A percentile compares a stretch with the other conserved stretches of the same genome.
Conservation (phyloP, 2,888 invertebrate species). For the Rotaria magnacalcarata region DNA sequence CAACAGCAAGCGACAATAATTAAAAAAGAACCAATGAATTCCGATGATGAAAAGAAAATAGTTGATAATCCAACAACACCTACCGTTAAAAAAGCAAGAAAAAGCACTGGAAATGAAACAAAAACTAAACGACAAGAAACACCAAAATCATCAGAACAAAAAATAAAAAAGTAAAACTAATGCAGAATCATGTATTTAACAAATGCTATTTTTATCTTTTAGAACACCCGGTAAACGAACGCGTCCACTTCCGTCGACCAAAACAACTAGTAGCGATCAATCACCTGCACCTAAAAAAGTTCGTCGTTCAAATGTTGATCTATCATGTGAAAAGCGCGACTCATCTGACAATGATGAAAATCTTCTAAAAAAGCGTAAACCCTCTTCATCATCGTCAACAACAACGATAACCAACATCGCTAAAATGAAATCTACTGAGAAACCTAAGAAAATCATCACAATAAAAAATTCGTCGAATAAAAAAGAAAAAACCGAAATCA, state of each 20-base stretch:
- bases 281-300: not conserved
- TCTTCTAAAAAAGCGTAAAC: not conserved
- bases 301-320: not conserved
- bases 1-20: not conserved
- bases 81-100: not conserved
- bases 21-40: not conserved
- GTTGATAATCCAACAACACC: not conserved
- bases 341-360: conserved; percentile 25
- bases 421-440: conserved; percentile 23
- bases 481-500: not conserved
- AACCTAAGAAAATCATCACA: not conserved
- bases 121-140: not conserved
- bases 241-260: not conserved
- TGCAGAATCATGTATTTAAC: no score
- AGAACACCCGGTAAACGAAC: not conserved
- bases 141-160: not conserved
- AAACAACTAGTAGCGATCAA: not conserved
- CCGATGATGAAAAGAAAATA: not conserved
- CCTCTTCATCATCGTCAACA: not conserved
- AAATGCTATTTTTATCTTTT: not conserved
- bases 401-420: not conserved
- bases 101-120: not conserved
- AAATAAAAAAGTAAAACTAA: not conserved
- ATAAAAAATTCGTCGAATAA: not conserved
- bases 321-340: not conserved